Evolutionary conservation across 2,113 vertebrate genomes (phyloP).

Genomic region (Sinocyclocheilus rhinocerous): DNA sequence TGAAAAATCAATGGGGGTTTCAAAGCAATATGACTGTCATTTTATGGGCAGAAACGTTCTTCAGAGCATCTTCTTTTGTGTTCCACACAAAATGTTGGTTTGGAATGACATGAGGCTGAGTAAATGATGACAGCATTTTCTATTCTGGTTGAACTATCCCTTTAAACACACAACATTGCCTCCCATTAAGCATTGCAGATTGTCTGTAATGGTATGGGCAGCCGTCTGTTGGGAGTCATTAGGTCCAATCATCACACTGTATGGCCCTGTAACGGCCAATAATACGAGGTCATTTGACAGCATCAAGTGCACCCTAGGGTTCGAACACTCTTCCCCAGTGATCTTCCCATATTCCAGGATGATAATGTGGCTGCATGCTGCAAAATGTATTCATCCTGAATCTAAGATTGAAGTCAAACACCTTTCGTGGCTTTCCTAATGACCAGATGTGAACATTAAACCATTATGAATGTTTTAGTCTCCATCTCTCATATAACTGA

Average conservation of each 20-base stretch:
- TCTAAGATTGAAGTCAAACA: background rate
- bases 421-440: conserved; percentile 12
- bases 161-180: conserved; percentile 3
- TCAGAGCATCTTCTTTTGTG: background rate
- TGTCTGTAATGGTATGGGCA: conserved; percentile 4
- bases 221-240: conserved; percentile 19
- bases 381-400: conserved; percentile 11
- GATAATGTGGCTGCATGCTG: background rate
- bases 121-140: background rate
- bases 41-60: background rate
- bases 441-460: conserved; percentile 13
- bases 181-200: background rate
- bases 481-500: background rate
- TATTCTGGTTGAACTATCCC: background rate
- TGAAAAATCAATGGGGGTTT: background rate
- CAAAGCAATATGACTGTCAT: background rate
- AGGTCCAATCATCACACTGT: conserved; percentile 21
- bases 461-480: background rate
- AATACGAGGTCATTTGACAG: conserved; percentile 36
- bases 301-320: conserved; percentile 27
- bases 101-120: background rate
- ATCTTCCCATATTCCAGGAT: background rate
- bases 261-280: conserved; percentile 20
- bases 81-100: background rate
- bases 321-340: background rate